Base-by-base conservation (phyloP, 2,113 vertebrate species). In the Scomber colias region DNA sequence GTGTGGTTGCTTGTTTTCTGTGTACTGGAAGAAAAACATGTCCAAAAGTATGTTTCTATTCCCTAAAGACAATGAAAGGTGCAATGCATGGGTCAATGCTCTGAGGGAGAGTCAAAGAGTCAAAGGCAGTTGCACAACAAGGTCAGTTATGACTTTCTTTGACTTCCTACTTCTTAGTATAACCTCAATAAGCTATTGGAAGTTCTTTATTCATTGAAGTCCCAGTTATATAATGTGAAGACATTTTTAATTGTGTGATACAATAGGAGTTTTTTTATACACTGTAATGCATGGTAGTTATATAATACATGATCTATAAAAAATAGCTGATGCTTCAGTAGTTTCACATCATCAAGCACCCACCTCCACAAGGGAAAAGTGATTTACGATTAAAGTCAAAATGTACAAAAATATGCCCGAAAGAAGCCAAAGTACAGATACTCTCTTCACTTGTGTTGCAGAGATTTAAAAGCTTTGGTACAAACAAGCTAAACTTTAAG, bases 331-430 rank as follows among this genome's bases (percentile, higher is more conserved):
- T 75, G 16, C 24, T 16, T 12, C 11, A 40, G 6, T 40, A 8
- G 35, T 54, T 55, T 24, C 15, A 66, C 6, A 74, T 72, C 17
- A 7, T 57, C 40, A 4, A 11, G 27, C 40, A 7, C 63, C 40
- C 56, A 61, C 68, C 40, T 61, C 24, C 46, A 61, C 40, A 2
- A 1, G 30, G 68, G 11, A 40, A 55, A 17, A 48, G 40, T 6
- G n/a, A 71, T 45, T 65, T 9, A 65, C 45, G 51, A 48, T 55
- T 67, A n/a, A 65, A 77, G 49, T 24, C 54, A 53, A 45, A 21
- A 0, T 11, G n/a, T 49, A 71, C 12, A 71, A 76, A 17, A 49
- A 48, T 16, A 66, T 8, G 21, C 40, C 19, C 17, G 30, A 45
- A 5, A 30, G 21, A 63, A 16, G 66, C 70, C 19, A 48, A 40